Conservation (phyloP, 2,113 vertebrate species). For the Xiphorhynchus elegans region DNA sequence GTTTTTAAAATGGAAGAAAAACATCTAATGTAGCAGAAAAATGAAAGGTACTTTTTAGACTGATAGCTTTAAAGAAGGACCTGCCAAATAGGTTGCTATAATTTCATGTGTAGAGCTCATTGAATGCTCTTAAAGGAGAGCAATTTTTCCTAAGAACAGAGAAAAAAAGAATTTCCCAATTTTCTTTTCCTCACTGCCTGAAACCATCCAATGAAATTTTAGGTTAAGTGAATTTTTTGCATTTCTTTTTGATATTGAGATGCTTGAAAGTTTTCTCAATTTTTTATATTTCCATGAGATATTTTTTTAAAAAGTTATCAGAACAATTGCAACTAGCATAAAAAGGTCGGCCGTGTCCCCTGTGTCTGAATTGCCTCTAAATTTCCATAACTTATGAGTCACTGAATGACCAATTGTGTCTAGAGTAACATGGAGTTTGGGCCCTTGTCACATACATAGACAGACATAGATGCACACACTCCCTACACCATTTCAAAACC, state of each 20-base stretch:
- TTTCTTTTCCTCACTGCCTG: background rate
- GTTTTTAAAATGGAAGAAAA: background rate
- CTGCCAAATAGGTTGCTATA: background rate
- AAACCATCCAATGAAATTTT: background rate
- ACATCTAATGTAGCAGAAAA: background rate
- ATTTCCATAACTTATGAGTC: background rate
- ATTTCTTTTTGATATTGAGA: background rate
- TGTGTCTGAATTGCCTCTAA: background rate
- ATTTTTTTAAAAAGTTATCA: background rate
- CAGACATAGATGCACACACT: background rate
- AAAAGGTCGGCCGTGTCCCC: background rate
- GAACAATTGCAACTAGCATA: background rate
- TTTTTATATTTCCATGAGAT: background rate
- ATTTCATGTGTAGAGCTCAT: background rate
- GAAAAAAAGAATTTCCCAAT: background rate
- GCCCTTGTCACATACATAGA: background rate
- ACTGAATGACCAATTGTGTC: background rate
- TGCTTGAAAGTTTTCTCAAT: background rate
- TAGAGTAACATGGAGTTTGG: background rate
- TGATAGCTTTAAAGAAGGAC: background rate
- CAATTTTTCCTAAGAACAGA: background rate
- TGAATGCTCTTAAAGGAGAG: background rate
- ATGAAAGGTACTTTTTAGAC: background rate
- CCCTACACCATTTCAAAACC: background rate
- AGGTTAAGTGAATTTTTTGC: accelerated